Conservation (phyloP, 2,888 invertebrate species). For the Petrolisthes cinctipes region DNA sequence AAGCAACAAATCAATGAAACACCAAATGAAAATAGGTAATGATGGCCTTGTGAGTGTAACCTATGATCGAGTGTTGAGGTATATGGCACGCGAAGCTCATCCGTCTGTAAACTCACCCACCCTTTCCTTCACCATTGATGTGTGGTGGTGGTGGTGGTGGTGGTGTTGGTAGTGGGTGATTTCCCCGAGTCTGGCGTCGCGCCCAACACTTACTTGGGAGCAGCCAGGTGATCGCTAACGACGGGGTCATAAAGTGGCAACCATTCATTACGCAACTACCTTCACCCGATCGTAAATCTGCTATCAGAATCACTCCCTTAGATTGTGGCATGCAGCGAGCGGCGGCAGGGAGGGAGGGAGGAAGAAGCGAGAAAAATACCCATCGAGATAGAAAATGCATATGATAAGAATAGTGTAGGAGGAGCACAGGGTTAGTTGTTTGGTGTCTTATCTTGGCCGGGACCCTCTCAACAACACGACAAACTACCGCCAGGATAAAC, state of each 20-base stretch:
- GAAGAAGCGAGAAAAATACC: too few relatives aligned
- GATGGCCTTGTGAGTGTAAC: too few relatives aligned
- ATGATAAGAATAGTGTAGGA: neutral
- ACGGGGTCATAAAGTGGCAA: constrained; percentile 30
- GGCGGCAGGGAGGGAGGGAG: constrained; percentile 4
- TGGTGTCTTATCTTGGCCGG: neutral
- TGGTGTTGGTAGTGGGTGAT: neutral
- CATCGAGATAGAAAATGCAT: neutral
- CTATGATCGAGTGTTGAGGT: neutral
- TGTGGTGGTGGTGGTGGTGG: too few relatives aligned
- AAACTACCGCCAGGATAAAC: neutral
- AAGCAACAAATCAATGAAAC: too few relatives aligned
- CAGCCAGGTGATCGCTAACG: constrained; percentile 18
- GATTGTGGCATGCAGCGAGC: too few relatives aligned
- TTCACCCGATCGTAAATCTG: constrained; percentile 15
- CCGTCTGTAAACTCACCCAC: too few relatives aligned
- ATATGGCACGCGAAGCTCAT: too few relatives aligned
- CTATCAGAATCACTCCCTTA: constrained; percentile 28
- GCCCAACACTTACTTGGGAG: constrained; percentile 15
- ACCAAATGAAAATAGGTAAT: too few relatives aligned
- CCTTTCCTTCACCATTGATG: too few relatives aligned
- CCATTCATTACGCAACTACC: constrained; percentile 19
- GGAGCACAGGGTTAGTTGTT: neutral
- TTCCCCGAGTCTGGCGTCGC: neutral
- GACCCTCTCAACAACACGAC: constrained; percentile 9